phyloP scores from a whole-genome alignment of 2,888 invertebrate genomes.

The Labia minor region DNA sequence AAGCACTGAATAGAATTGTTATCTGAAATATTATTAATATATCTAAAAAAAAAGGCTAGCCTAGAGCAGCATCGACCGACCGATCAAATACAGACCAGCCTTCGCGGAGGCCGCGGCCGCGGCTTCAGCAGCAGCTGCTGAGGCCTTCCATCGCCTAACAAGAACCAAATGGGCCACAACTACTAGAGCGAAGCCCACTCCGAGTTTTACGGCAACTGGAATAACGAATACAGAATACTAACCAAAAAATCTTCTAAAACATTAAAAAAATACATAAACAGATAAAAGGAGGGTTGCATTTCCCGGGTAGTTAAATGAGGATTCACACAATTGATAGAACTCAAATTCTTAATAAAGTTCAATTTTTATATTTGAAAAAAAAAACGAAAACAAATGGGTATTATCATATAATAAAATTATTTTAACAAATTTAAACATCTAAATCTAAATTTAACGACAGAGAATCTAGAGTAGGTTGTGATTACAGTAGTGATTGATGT shows the following conservation, averaged over 20 bases:
- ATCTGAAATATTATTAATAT: no score
- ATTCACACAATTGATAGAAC: not conserved
- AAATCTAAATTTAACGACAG: no score
- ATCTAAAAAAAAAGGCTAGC: no score
- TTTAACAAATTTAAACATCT: no score
- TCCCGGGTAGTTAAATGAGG: constrained; percentile 16
- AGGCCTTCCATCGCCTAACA: constrained; percentile 55
- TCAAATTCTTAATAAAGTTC: no score
- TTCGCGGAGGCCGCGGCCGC: constrained; percentile 19
- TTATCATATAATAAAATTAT: no score
- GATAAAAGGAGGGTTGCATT: constrained; percentile 9
- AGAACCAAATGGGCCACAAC: constrained; percentile 76
- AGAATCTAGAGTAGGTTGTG: no score
- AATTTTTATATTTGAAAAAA: no score
- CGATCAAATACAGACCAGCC: constrained; percentile 25
- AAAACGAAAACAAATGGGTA: no score
- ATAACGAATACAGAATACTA: constrained; percentile 37
- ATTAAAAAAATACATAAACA: not conserved
- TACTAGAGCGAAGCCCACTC: constrained; percentile 73
- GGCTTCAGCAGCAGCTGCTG: constrained; percentile 9
- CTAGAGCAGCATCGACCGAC: constrained; percentile 20
- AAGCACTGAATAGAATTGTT: no score
- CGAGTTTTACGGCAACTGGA: constrained; percentile 80
- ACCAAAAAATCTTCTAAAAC: constrained; percentile 18
- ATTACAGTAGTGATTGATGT: no score